Evolutionary conservation across 2,113 vertebrate genomes (phyloP), one percentile per base, ranked within the genome.

Genomic region (Vidua macroura): DNA sequence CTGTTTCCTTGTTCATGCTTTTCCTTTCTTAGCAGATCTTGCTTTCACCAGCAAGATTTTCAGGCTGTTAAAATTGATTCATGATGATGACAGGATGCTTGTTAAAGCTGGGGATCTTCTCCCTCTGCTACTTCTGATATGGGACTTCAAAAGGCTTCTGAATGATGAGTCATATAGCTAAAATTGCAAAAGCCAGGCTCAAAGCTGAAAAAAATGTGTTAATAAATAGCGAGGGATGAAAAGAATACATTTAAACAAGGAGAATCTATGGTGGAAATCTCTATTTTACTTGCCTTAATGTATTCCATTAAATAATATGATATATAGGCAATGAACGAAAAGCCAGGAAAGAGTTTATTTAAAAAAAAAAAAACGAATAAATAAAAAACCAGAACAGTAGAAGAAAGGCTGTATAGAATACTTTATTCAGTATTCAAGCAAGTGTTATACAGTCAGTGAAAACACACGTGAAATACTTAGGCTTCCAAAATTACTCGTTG

Each of bases 91-190:
- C 58, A 93, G 13, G 62, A 76, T 82, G 46, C 35, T 70, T 95
- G 55, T 62, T 77, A 70, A 80, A 79, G 37, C 2, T 85, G 16
- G 4, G 4, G 0, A 4, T 59, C 49, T 91, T 75, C 28, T 21
- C n/a, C 9, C 3, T 43, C 17, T 73, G 13, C 43, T 73, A 15
- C 43, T 79, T 82, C 63, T 90, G 67, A 67, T 73, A 8, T 31
- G 25, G 25, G 15, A 90, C 76, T 92, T 96, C 83, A 92, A 89
- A 96, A 96, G 39, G 24, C 41, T 81, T 85, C 52, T 60, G 66
- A 90, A 72, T 2, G 5, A 63, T 95, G 88, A 96, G 24, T 96
- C 89, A 85, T 68, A 35, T 12, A 78, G 67, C 51, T 89, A 78
- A 86, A 35, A 87, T 19, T 49, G 22, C 52, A 83, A 48, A 85